phyloP scores from a whole-genome alignment of 2,888 invertebrate species.

The Caenorhabditis sp. region DNA sequence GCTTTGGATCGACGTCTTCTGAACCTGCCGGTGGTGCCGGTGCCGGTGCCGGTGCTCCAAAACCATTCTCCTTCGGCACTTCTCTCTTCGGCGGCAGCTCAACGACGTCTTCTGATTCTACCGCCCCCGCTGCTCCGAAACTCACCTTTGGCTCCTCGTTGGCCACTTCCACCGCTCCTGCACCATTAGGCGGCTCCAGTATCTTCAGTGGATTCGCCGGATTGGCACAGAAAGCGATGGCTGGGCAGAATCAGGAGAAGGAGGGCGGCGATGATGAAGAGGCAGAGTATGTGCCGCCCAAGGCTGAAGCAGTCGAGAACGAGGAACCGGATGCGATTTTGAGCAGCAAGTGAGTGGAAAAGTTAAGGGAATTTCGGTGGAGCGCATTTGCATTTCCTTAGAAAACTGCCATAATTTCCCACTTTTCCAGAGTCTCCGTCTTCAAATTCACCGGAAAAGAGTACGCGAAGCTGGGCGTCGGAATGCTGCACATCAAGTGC shows the following conservation, averaged over 20 bases:
- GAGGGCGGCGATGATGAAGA: slow-evolving; percentile 50
- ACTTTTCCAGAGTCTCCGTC: slow-evolving; percentile 71
- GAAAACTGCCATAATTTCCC: background rate
- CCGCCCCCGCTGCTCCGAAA: slow-evolving; percentile 3
- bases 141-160: background rate
- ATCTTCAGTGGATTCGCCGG: slow-evolving; percentile 43
- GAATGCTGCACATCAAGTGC: slow-evolving; percentile 73
- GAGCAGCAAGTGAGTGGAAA: slow-evolving; percentile 66
- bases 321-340: slow-evolving; percentile 69
- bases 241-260: slow-evolving; percentile 6
- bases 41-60: slow-evolving; percentile 6
- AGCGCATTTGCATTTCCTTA: background rate
- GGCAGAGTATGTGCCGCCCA: slow-evolving; percentile 74
- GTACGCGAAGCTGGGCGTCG: slow-evolving; percentile 72
- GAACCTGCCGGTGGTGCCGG: background rate
- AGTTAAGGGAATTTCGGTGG: background rate
- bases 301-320: slow-evolving; percentile 71
- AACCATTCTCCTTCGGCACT: background rate
- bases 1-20: slow-evolving; percentile 11
- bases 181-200: slow-evolving; percentile 10
- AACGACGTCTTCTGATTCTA: background rate
- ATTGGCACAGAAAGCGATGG: slow-evolving; percentile 48
- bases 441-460: slow-evolving; percentile 70
- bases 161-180: no score
- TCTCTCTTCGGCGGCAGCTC: slow-evolving; percentile 19